Conservation (phyloP, 2,888 invertebrate genomes). For the Galeruca laticollis region DNA sequence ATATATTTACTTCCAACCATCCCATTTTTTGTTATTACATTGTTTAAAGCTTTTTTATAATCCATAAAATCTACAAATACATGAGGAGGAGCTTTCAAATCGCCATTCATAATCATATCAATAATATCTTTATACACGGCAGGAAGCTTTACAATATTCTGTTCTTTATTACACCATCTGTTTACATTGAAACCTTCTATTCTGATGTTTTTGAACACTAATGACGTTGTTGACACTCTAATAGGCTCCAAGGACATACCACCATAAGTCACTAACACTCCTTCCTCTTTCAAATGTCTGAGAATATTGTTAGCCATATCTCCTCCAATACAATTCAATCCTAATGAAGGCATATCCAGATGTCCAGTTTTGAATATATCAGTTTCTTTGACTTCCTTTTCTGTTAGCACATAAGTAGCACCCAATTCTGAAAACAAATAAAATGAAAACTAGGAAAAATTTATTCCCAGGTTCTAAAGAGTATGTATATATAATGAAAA, state of each 20-base stretch:
- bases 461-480: background rate
- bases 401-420: slow-evolving; percentile 86
- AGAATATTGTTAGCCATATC: slow-evolving; percentile 86
- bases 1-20: slow-evolving; percentile 84
- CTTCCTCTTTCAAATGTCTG: slow-evolving; percentile 77
- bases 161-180: slow-evolving; percentile 80
- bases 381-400: slow-evolving; percentile 78
- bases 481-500: too few species aligned
- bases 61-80: slow-evolving; percentile 78
- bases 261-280: slow-evolving; percentile 93
- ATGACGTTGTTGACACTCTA: slow-evolving; percentile 80
- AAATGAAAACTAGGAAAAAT: background rate
- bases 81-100: slow-evolving; percentile 80
- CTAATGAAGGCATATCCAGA: slow-evolving; percentile 79
- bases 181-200: slow-evolving; percentile 92
- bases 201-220: slow-evolving; percentile 86
- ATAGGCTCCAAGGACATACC: slow-evolving; percentile 93
- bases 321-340: slow-evolving; percentile 95
- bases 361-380: slow-evolving; percentile 73
- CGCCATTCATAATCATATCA: slow-evolving; percentile 75
- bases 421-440: slow-evolving; percentile 67
- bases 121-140: slow-evolving; percentile 84
- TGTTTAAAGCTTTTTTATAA: slow-evolving; percentile 79
- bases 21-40: slow-evolving; percentile 77
- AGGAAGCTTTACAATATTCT: slow-evolving; percentile 69